Conservation (phyloP, 2,888 invertebrate species). For the Meandrusa payeni region DNA sequence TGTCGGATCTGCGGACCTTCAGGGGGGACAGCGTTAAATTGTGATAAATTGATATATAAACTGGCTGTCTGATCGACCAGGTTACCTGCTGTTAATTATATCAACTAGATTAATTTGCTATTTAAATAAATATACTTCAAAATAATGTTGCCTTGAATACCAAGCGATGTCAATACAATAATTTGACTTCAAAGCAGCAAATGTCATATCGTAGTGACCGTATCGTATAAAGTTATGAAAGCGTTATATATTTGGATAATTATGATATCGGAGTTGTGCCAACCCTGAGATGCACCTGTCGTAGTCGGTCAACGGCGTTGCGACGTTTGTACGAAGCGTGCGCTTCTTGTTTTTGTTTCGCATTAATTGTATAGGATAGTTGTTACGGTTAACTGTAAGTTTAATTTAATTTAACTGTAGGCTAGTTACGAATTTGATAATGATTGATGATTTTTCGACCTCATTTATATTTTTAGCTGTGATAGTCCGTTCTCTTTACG, state of each 20-base stretch:
- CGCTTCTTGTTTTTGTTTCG: conserved; percentile 44
- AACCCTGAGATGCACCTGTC: conserved; percentile 71
- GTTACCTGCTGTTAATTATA: conserved; percentile 4
- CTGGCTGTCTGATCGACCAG: conserved; percentile 10
- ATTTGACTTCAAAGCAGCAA: conserved; percentile 9
- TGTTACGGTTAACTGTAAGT: not conserved
- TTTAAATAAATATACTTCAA: not conserved
- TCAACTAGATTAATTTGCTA: conserved; percentile 5
- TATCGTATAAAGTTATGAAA: conserved; percentile 24
- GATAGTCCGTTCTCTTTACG: too few relatives aligned
- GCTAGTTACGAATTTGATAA: too few relatives aligned
- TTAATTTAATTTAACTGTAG: too few relatives aligned
- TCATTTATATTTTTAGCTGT: too few relatives aligned
- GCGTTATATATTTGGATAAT: conserved; percentile 17
- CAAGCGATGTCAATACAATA: not conserved
- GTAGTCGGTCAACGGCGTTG: conserved; percentile 59
- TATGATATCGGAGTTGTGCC: conserved; percentile 31
- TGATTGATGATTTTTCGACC: too few relatives aligned
- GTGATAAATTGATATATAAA: conserved; percentile 27
- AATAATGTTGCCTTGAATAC: conserved; percentile 1
- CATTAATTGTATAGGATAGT: conserved; percentile 55
- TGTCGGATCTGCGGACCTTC: conserved; percentile 45
- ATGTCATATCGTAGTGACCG: conserved; percentile 1
- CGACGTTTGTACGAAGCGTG: conserved; percentile 68
- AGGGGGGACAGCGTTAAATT: conserved; percentile 27